phyloP scores from a whole-genome alignment of 2,113 vertebrate species.

The Phylloscopus trochiloides region DNA sequence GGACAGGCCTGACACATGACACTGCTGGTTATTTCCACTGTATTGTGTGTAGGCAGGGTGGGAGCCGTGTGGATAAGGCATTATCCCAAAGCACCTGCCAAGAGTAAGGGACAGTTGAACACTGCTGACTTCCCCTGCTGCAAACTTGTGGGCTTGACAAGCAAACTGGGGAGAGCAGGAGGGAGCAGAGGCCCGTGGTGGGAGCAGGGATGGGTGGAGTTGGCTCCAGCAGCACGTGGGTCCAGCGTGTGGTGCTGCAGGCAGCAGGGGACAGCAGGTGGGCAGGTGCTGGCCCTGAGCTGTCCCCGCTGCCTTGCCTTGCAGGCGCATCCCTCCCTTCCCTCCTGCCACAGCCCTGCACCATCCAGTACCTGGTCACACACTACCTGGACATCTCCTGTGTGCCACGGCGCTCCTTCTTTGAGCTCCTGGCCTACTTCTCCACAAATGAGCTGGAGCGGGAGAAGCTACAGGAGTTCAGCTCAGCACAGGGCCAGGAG shows the following conservation, averaged over 20 bases:
- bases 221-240: accelerated
- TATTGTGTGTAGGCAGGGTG: background rate
- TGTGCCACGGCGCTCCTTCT: slow-evolving; percentile 91
- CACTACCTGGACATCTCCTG: slow-evolving; percentile 85
- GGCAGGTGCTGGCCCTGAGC: background rate
- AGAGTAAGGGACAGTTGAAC: background rate
- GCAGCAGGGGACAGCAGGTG: background rate
- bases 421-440: slow-evolving; percentile 82
- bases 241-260: background rate
- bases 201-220: background rate
- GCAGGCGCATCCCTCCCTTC: slow-evolving; percentile 65
- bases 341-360: slow-evolving; percentile 83
- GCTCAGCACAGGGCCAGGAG: slow-evolving; percentile 85
- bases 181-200: too few relatives aligned
- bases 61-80: background rate
- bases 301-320: background rate
- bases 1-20: background rate
- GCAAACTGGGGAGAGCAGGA: background rate
- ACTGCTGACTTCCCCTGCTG: background rate
- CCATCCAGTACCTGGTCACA: slow-evolving; percentile 77
- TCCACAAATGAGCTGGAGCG: slow-evolving; percentile 79
- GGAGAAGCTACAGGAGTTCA: slow-evolving; percentile 89
- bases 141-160: background rate
- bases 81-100: background rate
- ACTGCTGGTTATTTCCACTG: background rate